Percentiles rank a stretch among this genome's conserved stretches.
Conservation (phyloP, 2,797 vertebrate genomes). For the Pipistrellus kuhlii region DNA sequence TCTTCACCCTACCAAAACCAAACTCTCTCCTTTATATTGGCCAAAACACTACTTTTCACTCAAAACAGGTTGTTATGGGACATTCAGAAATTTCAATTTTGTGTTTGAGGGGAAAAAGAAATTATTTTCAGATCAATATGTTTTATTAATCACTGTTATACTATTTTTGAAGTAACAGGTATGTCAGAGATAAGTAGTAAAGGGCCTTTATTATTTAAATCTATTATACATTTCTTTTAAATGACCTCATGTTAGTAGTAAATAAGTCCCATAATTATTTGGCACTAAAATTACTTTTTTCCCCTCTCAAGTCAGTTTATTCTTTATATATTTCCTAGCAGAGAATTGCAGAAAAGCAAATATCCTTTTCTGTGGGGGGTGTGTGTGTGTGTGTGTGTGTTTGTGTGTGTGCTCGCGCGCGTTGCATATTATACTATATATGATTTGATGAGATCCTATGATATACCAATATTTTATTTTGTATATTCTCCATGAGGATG, state of each 20-base stretch:
- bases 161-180: constrained; percentile 48
- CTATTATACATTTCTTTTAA: constrained; percentile 60
- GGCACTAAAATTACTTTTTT: constrained; percentile 16
- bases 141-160: constrained; percentile 53
- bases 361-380: neutral
- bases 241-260: constrained; percentile 18
- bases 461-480: constrained; percentile 47
- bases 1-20: neutral
- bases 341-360: neutral
- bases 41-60: constrained; percentile 9
- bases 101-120: neutral
- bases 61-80: neutral
- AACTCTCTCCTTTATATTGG: constrained; percentile 15
- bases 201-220: constrained; percentile 56
- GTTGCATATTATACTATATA: constrained; percentile 4
- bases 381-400: too few species aligned
- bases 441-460: constrained; percentile 10
- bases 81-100: constrained; percentile 21
- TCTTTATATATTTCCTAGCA: constrained; percentile 12
- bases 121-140: constrained; percentile 29
- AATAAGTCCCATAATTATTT: constrained; percentile 58
- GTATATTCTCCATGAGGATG: neutral
- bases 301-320: constrained; percentile 34
- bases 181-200: constrained; percentile 51
- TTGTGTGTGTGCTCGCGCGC: neutral